phyloP scores from a whole-genome alignment of 1,140 invertebrate genomes.

The Rhynchophorus ferrugineus region DNA sequence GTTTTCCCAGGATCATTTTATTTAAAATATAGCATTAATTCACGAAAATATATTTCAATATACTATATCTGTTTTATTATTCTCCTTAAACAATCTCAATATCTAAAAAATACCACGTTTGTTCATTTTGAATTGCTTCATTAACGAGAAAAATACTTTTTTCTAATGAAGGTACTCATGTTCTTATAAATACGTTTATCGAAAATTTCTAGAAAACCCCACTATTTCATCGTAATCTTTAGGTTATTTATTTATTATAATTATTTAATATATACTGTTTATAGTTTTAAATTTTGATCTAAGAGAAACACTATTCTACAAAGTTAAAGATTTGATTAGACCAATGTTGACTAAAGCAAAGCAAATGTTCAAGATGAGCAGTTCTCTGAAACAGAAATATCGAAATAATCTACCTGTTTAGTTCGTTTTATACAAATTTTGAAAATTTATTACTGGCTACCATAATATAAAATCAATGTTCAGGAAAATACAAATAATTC shows the following conservation, averaged over 20 bases:
- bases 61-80: slow-evolving; percentile 2
- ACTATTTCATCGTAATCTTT: slow-evolving; percentile 14
- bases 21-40: slow-evolving; percentile 19
- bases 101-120: slow-evolving; percentile 22
- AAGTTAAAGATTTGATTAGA: slow-evolving; percentile 29
- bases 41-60: slow-evolving; percentile 23
- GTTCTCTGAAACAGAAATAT: slow-evolving; percentile 20
- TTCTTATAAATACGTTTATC: slow-evolving; percentile 13
- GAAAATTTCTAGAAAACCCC: slow-evolving; percentile 12
- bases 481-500: not conserved
- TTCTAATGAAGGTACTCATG: slow-evolving; percentile 15
- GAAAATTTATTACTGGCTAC: not conserved
- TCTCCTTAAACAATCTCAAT: slow-evolving; percentile 13
- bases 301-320: slow-evolving; percentile 27
- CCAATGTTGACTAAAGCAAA: slow-evolving; percentile 25
- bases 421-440: no score
- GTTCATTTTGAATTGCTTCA: no score
- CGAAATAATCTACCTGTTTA: no score
- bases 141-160: slow-evolving; percentile 21
- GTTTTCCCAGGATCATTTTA: not conserved
- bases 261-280: not conserved
- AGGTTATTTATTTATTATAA: not conserved
- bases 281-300: slow-evolving; percentile 6
- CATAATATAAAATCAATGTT: not conserved
- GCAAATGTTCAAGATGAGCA: slow-evolving; percentile 23